phyloP scores from a whole-genome alignment of 2,797 vertebrate genomes.

The Arrhamphus sclerolepis region DNA sequence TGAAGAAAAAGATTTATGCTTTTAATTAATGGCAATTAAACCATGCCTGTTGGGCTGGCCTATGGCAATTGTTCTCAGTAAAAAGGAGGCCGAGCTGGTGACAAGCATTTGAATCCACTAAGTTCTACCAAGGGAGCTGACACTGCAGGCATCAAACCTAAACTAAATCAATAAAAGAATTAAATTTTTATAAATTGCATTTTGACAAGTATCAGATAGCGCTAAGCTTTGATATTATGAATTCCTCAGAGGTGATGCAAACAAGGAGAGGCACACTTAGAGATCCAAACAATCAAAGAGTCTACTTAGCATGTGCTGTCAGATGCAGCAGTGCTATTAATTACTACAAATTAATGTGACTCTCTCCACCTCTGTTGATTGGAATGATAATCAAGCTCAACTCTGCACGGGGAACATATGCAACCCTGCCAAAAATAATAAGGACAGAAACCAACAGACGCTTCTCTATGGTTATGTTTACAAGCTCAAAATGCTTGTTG shows the following conservation, averaged over 20 bases:
- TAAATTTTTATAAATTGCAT: constrained; percentile 99
- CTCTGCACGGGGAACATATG: constrained; percentile 91
- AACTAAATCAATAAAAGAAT: constrained; percentile 99
- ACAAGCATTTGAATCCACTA: constrained; percentile 99
- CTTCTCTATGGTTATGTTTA: constrained; percentile 86
- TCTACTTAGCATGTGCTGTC: constrained; percentile 97
- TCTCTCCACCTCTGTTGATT: constrained; percentile 89
- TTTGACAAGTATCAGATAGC: constrained; percentile 99
- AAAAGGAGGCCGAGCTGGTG: constrained; percentile 98
- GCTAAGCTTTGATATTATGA: constrained; percentile 98
- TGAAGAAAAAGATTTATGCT: constrained; percentile 99
- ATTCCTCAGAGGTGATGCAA: constrained; percentile 98
- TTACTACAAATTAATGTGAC: constrained; percentile 99
- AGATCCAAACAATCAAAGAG: constrained; percentile 99
- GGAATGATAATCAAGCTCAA: constrained; percentile 95
- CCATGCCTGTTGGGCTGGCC: constrained; percentile 99
- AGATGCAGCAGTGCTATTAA: constrained; percentile 97
- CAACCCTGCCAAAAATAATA: constrained; percentile 98
- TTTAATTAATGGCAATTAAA: constrained; percentile 99
- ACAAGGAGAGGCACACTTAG: constrained; percentile 96
- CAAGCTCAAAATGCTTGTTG: constrained; percentile 86
- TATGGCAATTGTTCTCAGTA: constrained; percentile 98
- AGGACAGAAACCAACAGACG: constrained; percentile 88
- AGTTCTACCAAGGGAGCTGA: constrained; percentile 99
- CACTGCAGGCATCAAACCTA: constrained; percentile 99